Conservation (phyloP, 1,140 invertebrate species). For the Cepaea nemoralis region DNA sequence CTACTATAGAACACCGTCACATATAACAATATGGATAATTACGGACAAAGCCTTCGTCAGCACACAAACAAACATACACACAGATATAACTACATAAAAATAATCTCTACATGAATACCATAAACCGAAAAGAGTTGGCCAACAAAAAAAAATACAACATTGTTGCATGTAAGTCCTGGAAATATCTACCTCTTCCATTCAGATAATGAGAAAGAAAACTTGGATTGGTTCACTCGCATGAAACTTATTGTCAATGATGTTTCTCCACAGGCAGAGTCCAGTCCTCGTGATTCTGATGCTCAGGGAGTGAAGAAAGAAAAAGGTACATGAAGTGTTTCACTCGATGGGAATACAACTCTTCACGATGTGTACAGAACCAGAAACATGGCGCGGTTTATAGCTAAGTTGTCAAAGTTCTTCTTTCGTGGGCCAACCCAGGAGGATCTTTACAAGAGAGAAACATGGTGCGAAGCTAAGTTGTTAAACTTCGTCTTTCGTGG, state of each 20-base stretch:
- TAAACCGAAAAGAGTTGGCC: too few species aligned
- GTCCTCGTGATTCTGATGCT: constrained; percentile 14
- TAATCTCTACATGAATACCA: too few species aligned
- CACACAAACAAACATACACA: too few species aligned
- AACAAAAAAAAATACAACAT: too few species aligned
- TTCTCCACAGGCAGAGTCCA: constrained; percentile 23
- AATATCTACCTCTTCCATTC: constrained; percentile 55
- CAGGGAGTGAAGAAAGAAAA: constrained; percentile 41
- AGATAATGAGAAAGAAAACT: constrained; percentile 56
- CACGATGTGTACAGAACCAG: constrained; percentile 26
- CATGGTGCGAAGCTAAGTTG: constrained; percentile 49
- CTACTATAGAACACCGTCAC: too few species aligned
- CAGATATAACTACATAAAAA: too few species aligned
- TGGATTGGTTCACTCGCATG: constrained; percentile 55
- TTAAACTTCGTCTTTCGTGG: constrained; percentile 82
- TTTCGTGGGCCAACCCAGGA: constrained; percentile 82
- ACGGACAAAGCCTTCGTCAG: too few species aligned
- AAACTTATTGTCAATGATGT: constrained; percentile 45
- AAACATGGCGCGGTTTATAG: constrained; percentile 43
- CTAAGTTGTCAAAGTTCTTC: constrained; percentile 78
- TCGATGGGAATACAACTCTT: constrained; percentile 25
- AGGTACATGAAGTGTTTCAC: constrained; percentile 38
- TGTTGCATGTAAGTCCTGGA: constrained; percentile 50
- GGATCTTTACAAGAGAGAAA: constrained; percentile 80
- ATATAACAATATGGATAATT: too few species aligned